A percentile compares a stretch with the other conserved stretches of the same genome.
Conservation (phyloP, 64 coral and sea anemone genomes). For the Montipora foliosa region DNA sequence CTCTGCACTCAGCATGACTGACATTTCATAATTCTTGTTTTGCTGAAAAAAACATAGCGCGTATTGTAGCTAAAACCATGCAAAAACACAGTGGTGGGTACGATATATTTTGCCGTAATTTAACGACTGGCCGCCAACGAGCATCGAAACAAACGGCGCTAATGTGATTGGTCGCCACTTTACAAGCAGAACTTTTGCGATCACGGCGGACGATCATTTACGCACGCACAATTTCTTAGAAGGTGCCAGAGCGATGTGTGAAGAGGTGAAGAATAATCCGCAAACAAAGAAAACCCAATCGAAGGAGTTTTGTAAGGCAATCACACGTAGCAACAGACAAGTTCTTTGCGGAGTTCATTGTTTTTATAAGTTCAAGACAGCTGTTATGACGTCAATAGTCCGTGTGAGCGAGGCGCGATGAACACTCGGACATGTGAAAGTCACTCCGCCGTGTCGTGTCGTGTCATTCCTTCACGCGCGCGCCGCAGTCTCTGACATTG, state of each 20-base stretch:
- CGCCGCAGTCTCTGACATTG: not conserved
- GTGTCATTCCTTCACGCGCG: conserved; percentile 42
- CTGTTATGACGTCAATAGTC: conserved; percentile 19
- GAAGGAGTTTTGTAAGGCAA: not conserved
- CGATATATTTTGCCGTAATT: not conserved
- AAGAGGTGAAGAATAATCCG: not conserved
- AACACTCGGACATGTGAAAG: not conserved
- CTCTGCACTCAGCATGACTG: not conserved
- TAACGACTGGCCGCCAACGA: not conserved
- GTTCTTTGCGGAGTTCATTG: not conserved
- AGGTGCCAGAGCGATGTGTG: not conserved
- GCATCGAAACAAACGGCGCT: not conserved
- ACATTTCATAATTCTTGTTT: not conserved
- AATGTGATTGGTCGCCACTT: conserved; percentile 2
- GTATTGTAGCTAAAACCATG: not conserved
- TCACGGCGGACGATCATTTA: not conserved
- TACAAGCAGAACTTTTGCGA: not conserved
- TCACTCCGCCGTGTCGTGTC: conserved; percentile 27
- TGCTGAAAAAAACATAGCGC: not conserved
- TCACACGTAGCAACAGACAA: not conserved
- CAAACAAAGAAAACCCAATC: not conserved
- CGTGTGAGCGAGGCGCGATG: not conserved
- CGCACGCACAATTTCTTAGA: not conserved
- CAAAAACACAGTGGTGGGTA: not conserved
- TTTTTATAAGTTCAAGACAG: not conserved